Evolutionary conservation across 1,140 invertebrate genomes (phyloP).

Genomic region (Rhysida immarginata): DNA sequence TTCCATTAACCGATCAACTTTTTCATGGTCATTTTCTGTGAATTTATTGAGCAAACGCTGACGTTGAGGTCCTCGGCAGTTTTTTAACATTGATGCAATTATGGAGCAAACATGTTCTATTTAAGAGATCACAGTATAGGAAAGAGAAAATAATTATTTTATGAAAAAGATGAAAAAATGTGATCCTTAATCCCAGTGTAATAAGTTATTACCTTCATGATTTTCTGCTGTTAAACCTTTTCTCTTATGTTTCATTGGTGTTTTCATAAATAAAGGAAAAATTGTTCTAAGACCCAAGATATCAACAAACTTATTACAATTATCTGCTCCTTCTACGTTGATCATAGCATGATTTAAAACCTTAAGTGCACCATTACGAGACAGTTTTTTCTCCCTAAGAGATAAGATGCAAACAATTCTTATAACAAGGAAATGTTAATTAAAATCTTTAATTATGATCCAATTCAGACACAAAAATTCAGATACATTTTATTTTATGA

Average conservation of each 20-base stretch:
- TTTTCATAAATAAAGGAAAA: conserved; percentile 98
- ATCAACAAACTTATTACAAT: conserved; percentile 97
- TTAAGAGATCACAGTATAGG: conserved; percentile 19
- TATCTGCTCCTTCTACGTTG: conserved; percentile 78
- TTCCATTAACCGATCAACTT: conserved; percentile 89
- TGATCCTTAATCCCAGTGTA: not conserved
- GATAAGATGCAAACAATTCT: too few species aligned
- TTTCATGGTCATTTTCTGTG: conserved; percentile 95
- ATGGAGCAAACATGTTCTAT: conserved; percentile 87
- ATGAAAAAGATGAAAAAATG: not conserved
- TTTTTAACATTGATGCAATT: conserved; percentile 80
- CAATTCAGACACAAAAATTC: too few species aligned
- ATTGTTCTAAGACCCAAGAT: conserved; percentile 90
- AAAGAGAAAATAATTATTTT: not conserved
- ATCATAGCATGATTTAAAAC: conserved; percentile 92
- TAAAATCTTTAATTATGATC: too few species aligned
- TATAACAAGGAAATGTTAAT: too few species aligned
- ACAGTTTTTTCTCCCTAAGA: conserved; percentile 85
- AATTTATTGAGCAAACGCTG: conserved; percentile 89
- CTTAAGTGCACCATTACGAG: conserved; percentile 88
- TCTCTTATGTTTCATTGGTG: conserved; percentile 71
- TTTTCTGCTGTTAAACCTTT: conserved; percentile 72
- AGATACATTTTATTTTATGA: too few species aligned
- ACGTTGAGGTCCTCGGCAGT: conserved; percentile 75
- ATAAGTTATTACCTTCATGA: conserved; percentile 56